These are phyloP conservation scores for Nephrotoma guestfalica DNA, from an alignment of 2,888 invertebrate species.

Conservation along the genomic window DNA sequence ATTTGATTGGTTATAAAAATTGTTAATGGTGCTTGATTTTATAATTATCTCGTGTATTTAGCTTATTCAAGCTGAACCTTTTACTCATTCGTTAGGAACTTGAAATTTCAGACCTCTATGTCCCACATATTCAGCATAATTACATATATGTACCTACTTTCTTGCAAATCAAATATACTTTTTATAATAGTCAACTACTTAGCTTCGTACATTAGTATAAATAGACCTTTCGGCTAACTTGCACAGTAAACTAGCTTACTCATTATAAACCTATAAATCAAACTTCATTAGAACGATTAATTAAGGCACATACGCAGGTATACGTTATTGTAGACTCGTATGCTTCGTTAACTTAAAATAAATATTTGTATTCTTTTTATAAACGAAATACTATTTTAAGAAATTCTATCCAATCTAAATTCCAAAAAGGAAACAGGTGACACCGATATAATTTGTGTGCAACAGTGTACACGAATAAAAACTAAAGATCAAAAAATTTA, in stretches of 20 bases:
- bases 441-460: background rate
- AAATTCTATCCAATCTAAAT: background rate
- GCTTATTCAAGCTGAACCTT: no score
- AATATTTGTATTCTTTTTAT: background rate
- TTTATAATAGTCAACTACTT: no score
- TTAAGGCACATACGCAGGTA: background rate
- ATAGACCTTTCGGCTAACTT: background rate
- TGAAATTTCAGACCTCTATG: no score
- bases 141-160: no score
- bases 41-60: no score
- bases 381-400: background rate
- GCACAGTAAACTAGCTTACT: background rate
- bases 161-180: no score
- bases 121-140: no score
- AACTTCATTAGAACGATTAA: background rate
- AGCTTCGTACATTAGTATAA: background rate
- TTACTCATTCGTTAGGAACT: no score
- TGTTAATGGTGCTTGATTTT: no score
- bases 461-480: background rate
- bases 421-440: background rate
- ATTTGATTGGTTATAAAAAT: no score
- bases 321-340: no score
- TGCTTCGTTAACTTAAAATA: background rate
- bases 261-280: background rate
- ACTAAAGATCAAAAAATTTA: background rate